Evolutionary conservation across 2,113 vertebrate genomes (phyloP), one percentile per base, ranked within the genome.

Genomic region (Acrocephalus arundinaceus): DNA sequence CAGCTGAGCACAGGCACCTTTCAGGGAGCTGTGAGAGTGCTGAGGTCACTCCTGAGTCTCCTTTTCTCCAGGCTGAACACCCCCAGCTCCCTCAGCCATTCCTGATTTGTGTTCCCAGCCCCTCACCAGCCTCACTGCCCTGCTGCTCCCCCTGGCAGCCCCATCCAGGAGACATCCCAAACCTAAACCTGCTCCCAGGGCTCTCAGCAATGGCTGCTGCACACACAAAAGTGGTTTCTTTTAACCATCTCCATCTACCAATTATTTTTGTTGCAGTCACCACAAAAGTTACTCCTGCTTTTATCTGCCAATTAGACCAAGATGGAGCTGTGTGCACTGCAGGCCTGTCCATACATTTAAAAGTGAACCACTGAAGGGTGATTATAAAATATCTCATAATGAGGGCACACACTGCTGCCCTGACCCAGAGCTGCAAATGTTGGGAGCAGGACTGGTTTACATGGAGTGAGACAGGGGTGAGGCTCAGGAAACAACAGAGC

Each of bases 401-500:
- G 37, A 48, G 33, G 48, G 48, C 70, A 83, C 72, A 17, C 25
- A 3, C 15, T 10, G 23, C 13, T 61, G 37, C 23, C 63, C 58
- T 35, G 33, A 41, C 9, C 59, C 59, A 33, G 27, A 1, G 58
- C 35, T 35, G 35, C 35, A 35, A 35, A 35, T 35, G 35, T 5
- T 20, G 51, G 51, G 45, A 76, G 59, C 46, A 31, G 24, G 28
- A 22, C 20, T 7, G 43, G 18, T 7, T 52, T 19, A 7, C 0
- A 0, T 0, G 17, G 35, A 35, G 18, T 1, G 33, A 76, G 52
- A 7, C 2, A 3, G 37, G 37, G 9, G 23, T 3, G 28, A 55
- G 20, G 46, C 54, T 7, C 8, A 22, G 41, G 45, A 49, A 82
- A 16, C 1, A 7, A 5, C 33, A 27, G 20, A 39, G 48, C 54